A percentile compares a stretch with the other conserved stretches of the same genome.
Conservation (phyloP, 2,888 invertebrate species). For the Microplitis deprimator region DNA sequence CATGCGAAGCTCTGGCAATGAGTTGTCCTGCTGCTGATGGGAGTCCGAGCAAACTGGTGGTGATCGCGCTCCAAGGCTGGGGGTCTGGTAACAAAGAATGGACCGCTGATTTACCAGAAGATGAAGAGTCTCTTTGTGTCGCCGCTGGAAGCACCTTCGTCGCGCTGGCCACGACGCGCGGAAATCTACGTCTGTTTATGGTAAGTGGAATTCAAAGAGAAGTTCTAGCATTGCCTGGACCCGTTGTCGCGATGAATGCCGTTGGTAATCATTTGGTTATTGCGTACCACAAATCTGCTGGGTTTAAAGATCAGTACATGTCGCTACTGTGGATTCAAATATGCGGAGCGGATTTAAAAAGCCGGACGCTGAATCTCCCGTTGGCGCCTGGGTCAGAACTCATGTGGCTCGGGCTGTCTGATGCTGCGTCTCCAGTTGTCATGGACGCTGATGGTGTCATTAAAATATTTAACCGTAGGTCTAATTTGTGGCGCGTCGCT, state of each 20-base stretch:
- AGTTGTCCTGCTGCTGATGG: conserved; percentile 76
- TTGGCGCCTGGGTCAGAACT: conserved; percentile 79
- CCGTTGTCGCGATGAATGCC: conserved; percentile 80
- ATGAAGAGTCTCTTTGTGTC: conserved; percentile 83
- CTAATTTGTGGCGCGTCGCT: conserved; percentile 86
- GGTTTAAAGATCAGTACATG: conserved; percentile 74
- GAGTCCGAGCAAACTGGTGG: conserved; percentile 75
- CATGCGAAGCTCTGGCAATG: conserved; percentile 83
- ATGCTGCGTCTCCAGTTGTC: conserved; percentile 84
- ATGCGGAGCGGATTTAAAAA: conserved; percentile 70
- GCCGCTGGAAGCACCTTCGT: conserved; percentile 80
- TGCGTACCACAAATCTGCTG: conserved; percentile 76
- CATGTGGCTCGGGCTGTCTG: conserved; percentile 86
- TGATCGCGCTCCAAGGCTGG: conserved; percentile 69
- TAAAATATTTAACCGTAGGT: conserved; percentile 79
- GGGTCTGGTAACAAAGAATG: conserved; percentile 88
- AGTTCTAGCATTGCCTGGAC: conserved; percentile 81
- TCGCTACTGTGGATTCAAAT: conserved; percentile 73
- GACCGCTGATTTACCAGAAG: conserved; percentile 83
- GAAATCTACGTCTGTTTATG: conserved; percentile 87
- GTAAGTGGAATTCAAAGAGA: conserved; percentile 90
- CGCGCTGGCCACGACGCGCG: conserved; percentile 83
- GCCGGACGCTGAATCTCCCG: conserved; percentile 76
- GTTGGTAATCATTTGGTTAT: conserved; percentile 77
- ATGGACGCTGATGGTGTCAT: conserved; percentile 85